phyloP scores from a whole-genome alignment of 2,113 vertebrate species.

The Cathartes aura region DNA sequence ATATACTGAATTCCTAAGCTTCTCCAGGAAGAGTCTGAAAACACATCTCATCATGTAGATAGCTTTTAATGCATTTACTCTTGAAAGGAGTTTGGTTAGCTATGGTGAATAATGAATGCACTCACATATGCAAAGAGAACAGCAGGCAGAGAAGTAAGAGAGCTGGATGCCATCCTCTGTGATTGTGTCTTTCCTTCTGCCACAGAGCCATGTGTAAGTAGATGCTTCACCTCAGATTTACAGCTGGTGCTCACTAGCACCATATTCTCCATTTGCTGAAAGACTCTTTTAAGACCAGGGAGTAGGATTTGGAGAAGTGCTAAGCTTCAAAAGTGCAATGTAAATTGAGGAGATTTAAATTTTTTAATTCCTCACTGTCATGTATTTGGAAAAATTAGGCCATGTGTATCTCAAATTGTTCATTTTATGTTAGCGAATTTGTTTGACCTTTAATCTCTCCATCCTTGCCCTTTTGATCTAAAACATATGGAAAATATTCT shows the following conservation, averaged over 20 bases:
- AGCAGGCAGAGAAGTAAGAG: not conserved
- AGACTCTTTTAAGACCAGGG: not conserved
- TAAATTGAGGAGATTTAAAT: not conserved
- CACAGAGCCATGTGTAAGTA: not conserved
- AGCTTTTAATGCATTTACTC: not conserved
- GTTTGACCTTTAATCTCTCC: not conserved
- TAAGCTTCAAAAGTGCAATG: not conserved
- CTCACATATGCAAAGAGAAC: not conserved
- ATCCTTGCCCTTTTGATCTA: not conserved
- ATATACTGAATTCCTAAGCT: not conserved
- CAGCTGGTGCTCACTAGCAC: not conserved
- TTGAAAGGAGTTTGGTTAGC: not conserved
- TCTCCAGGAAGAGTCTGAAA: not conserved
- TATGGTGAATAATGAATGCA: not conserved
- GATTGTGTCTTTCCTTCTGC: not conserved
- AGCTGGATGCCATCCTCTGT: not conserved
- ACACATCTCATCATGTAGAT: not conserved
- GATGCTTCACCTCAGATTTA: not conserved
- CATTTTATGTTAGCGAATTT: not conserved
- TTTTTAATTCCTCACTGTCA: not conserved
- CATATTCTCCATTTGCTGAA: not conserved
- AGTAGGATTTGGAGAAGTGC: not conserved
- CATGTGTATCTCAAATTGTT: not conserved
- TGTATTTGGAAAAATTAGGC: not conserved
- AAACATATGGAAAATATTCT: not conserved